Conservation (phyloP, 2,888 invertebrate genomes). For the Athalia rosae region DNA sequence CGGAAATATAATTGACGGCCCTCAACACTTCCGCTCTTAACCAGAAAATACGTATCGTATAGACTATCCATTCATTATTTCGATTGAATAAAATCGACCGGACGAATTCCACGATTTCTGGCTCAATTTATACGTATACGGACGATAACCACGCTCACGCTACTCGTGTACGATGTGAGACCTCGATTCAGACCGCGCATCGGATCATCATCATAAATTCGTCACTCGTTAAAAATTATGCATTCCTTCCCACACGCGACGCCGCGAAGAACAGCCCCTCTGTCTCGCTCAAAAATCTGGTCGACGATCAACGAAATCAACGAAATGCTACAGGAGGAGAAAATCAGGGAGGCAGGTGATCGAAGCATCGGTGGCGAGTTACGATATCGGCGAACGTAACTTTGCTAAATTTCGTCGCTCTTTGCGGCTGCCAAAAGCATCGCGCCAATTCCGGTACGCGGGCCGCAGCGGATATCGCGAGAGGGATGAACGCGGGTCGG, state of each 20-base stretch:
- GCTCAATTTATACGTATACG: background rate
- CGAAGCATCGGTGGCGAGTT: no score
- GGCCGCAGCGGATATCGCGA: background rate
- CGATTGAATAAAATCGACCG: background rate
- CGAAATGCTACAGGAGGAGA: background rate
- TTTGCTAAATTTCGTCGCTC: background rate
- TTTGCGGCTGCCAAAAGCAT: background rate
- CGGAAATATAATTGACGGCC: constrained; percentile 26
- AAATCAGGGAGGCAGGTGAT: no score
- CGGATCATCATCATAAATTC: no score
- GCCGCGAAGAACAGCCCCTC: background rate
- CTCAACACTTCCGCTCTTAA: constrained; percentile 17
- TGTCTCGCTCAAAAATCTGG: background rate
- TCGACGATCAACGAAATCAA: background rate
- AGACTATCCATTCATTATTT: constrained; percentile 20
- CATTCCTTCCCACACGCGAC: no score
- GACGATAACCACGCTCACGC: no score
- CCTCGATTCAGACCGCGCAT: no score
- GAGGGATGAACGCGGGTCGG: constrained; percentile 21
- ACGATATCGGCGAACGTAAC: background rate
- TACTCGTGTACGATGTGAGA: background rate
- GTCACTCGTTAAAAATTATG: no score
- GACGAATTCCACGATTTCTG: constrained; percentile 18
- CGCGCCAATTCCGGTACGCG: background rate
- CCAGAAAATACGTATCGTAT: background rate